These are phyloP conservation scores for Platorchestia sp. DNA, from an alignment of 1,140 invertebrate genomes.

Conservation along the genomic window DNA sequence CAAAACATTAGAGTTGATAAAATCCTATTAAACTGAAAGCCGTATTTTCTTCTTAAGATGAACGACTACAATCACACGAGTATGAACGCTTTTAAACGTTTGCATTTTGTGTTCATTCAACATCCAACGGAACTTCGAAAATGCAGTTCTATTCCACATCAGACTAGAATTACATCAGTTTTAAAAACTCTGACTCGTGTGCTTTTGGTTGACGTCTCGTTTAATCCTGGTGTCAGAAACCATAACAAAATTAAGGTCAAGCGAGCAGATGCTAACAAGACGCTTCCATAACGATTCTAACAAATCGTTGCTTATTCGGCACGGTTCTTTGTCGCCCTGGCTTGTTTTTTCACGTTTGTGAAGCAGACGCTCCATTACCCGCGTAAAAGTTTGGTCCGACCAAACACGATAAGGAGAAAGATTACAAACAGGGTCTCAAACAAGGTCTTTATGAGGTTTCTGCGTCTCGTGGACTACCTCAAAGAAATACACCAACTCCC, in stretches of 20 bases:
- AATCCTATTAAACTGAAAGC: too few species aligned
- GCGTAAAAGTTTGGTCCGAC: background rate
- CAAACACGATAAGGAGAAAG: slow-evolving; percentile 53
- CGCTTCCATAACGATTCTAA: slow-evolving; percentile 10
- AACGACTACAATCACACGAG: too few species aligned
- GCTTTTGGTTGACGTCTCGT: background rate
- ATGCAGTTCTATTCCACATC: too few species aligned
- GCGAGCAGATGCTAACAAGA: background rate
- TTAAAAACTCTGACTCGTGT: too few species aligned
- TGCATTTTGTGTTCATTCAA: too few species aligned
- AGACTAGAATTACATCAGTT: too few species aligned
- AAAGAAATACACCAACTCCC: slow-evolving; percentile 44
- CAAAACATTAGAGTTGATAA: too few species aligned
- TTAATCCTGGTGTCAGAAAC: background rate
- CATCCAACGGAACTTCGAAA: too few species aligned
- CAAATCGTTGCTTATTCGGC: slow-evolving; percentile 20
- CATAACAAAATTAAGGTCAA: background rate
- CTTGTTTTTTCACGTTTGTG: slow-evolving; percentile 7
- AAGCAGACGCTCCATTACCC: slow-evolving; percentile 28
- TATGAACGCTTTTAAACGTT: too few species aligned
- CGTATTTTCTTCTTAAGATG: too few species aligned
- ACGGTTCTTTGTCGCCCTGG: background rate
- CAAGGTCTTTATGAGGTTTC: slow-evolving; percentile 53
- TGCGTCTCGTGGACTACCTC: slow-evolving; percentile 27
- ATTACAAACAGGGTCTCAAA: slow-evolving; percentile 47